These are phyloP conservation scores for Chrysolina americana DNA, from an alignment of 2,888 invertebrate species.

Conservation along the genomic window DNA sequence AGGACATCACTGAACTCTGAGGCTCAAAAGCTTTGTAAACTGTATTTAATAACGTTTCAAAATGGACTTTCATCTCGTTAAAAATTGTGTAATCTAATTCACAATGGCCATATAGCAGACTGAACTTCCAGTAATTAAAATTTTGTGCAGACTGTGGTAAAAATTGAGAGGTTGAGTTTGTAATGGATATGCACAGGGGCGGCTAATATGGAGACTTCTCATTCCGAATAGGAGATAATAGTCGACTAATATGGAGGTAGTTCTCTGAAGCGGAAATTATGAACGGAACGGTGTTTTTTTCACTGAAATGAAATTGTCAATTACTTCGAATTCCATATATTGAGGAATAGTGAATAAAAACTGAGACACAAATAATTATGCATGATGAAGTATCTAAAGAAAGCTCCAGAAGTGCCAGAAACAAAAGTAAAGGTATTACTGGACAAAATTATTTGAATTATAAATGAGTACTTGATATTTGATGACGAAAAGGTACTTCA, in stretches of 20 bases:
- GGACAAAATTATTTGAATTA: no score
- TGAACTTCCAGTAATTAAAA: conserved; percentile 52
- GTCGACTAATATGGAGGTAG: neutral
- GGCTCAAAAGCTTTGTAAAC: conserved; percentile 62
- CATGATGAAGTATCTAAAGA: no score
- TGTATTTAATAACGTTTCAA: conserved; percentile 63
- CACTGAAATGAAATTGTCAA: no score
- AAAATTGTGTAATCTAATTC: conserved; percentile 59
- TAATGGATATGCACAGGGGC: conserved; percentile 31
- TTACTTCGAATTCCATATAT: no score
- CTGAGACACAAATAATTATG: no score
- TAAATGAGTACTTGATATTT: no score
- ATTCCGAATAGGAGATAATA: conserved; percentile 5
- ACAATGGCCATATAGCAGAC: conserved; percentile 52
- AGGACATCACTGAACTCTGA: conserved; percentile 60
- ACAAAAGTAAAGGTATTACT: no score
- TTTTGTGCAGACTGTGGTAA: conserved; percentile 46
- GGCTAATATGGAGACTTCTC: conserved; percentile 25
- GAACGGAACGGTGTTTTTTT: neutral
- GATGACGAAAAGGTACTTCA: no score
- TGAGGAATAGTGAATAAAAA: no score
- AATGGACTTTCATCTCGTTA: conserved; percentile 65
- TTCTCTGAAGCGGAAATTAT: neutral
- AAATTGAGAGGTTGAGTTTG: conserved; percentile 43
- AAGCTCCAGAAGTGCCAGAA: no score